phyloP scores from a whole-genome alignment of 2,888 invertebrate genomes.

The Pyrrhia umbra region DNA sequence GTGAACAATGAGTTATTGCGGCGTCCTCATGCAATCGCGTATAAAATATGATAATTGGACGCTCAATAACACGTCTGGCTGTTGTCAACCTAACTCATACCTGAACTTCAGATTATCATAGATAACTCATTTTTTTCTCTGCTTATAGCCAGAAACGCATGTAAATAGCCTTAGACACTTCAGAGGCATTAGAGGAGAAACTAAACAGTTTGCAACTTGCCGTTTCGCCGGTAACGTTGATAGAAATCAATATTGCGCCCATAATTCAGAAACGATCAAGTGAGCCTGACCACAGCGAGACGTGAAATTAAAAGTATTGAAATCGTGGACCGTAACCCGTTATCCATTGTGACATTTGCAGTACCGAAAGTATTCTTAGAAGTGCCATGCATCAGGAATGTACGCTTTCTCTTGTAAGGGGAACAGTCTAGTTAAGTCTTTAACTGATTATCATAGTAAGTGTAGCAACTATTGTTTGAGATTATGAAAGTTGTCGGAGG shows the following conservation, averaged over 20 bases:
- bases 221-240: conserved; percentile 46
- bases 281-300: conserved; percentile 64
- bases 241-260: conserved; percentile 52
- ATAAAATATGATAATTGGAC: conserved; percentile 88
- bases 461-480: conserved; percentile 81
- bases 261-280: conserved; percentile 55
- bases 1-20: conserved; percentile 87
- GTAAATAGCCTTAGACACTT: conserved; percentile 25
- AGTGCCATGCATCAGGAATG: conserved; percentile 77
- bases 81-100: conserved; percentile 62
- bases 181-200: conserved; percentile 35
- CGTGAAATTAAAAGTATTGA: conserved; percentile 80
- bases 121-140: conserved; percentile 26
- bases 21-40: conserved; percentile 86
- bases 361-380: conserved; percentile 85
- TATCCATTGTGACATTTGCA: conserved; percentile 87
- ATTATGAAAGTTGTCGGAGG: conserved; percentile 79
- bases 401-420: conserved; percentile 85
- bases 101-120: conserved; percentile 38
- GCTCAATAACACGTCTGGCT: conserved; percentile 77
- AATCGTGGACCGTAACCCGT: conserved; percentile 77
- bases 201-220: conserved; percentile 18
- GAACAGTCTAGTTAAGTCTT: conserved; percentile 81
- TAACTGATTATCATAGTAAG: conserved; percentile 87
- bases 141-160: conserved; percentile 51